phyloP scores from a whole-genome alignment of 1,140 invertebrate species.

The Thaumatotibia leucotreta region DNA sequence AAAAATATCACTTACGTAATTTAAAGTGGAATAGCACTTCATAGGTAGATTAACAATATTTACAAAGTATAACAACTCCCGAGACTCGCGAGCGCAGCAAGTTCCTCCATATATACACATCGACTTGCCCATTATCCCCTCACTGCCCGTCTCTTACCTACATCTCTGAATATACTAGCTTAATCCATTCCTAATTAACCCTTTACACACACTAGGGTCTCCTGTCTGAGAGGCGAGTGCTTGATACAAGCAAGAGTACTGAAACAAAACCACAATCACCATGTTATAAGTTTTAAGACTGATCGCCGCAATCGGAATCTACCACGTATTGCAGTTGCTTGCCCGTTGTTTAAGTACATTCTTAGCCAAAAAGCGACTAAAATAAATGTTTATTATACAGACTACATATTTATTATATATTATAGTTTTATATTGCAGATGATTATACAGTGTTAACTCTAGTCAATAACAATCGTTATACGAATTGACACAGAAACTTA shows the following conservation, averaged over 20 bases:
- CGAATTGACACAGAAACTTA: constrained; percentile 58
- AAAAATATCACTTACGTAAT: constrained; percentile 42
- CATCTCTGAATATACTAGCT: neutral
- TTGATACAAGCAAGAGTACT: constrained; percentile 20
- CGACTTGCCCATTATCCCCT: neutral
- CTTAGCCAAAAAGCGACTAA: constrained; percentile 29
- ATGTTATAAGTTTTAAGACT: constrained; percentile 23
- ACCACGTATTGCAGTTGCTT: constrained; percentile 4
- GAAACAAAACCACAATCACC: constrained; percentile 19
- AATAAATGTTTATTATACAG: constrained; percentile 23
- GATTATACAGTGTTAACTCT: constrained; percentile 27
- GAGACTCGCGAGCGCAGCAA: constrained; percentile 32
- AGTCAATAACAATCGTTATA: constrained; percentile 33
- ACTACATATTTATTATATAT: constrained; percentile 19
- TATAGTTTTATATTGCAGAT: constrained; percentile 18
- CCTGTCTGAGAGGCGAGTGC: neutral
- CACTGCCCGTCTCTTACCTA: neutral
- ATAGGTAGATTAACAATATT: constrained; percentile 61
- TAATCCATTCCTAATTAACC: neutral
- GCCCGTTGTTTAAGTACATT: constrained; percentile 34
- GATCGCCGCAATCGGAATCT: neutral
- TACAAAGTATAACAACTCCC: constrained; percentile 62
- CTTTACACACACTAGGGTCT: neutral
- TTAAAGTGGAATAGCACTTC: constrained; percentile 51
- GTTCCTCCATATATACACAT: neutral